Conservation (phyloP, 1,140 invertebrate species). For the Mylabris phalerata region DNA sequence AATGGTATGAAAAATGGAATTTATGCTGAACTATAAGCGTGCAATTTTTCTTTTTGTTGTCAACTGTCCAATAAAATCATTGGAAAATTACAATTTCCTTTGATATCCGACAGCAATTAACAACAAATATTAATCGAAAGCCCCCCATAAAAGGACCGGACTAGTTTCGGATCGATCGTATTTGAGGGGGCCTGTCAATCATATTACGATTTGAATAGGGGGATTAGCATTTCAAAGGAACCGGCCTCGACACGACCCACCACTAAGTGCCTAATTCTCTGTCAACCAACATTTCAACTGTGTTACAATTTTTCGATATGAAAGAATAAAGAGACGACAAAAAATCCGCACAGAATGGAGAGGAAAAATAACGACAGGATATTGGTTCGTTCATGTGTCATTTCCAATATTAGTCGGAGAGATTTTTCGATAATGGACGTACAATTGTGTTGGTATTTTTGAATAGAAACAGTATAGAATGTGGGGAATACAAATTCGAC, state of each 20-base stretch:
- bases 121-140: constrained; percentile 19
- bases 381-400: constrained; percentile 33
- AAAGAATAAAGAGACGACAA: too few relatives aligned
- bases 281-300: constrained; percentile 29
- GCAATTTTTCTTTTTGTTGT: too few relatives aligned
- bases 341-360: too few relatives aligned
- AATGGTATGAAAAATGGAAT: too few relatives aligned
- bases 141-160: background rate
- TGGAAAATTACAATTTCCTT: too few relatives aligned
- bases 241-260: constrained; percentile 25
- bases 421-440: constrained; percentile 25
- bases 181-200: constrained; percentile 33
- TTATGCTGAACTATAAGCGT: too few relatives aligned
- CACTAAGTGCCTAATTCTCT: constrained; percentile 36
- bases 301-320: constrained; percentile 14
- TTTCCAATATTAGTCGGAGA: constrained; percentile 28
- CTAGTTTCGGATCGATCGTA: constrained; percentile 7
- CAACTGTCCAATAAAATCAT: too few relatives aligned
- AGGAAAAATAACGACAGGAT: constrained; percentile 19
- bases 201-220: constrained; percentile 23
- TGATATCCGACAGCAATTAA: constrained; percentile 22
- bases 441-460: constrained; percentile 22
- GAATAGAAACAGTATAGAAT: constrained; percentile 20
- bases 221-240: constrained; percentile 37
- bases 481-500: constrained; percentile 21